A percentile compares a stretch with the other conserved stretches of the same genome.
Conservation (phyloP, 2,113 vertebrate genomes). For the Thalassoma bifasciatum region DNA sequence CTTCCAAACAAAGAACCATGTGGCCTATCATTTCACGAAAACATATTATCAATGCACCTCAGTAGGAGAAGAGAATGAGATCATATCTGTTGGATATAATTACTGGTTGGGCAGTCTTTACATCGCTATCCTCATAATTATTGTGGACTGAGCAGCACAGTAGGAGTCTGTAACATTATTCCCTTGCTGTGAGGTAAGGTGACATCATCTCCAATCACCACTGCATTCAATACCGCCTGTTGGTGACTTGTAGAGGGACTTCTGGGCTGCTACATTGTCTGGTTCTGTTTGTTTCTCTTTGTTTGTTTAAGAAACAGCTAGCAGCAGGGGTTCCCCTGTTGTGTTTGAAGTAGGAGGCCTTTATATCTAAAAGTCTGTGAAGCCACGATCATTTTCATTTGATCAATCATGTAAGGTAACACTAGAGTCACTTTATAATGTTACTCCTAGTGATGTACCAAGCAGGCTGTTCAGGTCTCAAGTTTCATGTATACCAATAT, state of each 20-base stretch:
- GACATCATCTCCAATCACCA: conserved; percentile 43
- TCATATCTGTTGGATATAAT: conserved; percentile 75
- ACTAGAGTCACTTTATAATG: conserved; percentile 27
- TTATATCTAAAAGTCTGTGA: conserved; percentile 31
- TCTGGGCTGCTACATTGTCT: conserved; percentile 39
- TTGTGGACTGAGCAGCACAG: conserved; percentile 48
- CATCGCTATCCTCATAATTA: conserved; percentile 62
- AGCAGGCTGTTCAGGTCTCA: conserved; percentile 49
- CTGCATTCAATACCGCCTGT: conserved; percentile 32
- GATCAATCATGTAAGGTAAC: conserved; percentile 41
- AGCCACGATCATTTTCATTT: conserved; percentile 33
- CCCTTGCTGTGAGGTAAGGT: conserved; percentile 61
- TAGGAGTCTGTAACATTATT: conserved; percentile 59
- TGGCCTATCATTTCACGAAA: conserved; percentile 41
- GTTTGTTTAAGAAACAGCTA: conserved; percentile 17
- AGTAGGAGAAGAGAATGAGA: conserved; percentile 63
- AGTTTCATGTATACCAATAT: conserved; percentile 39
- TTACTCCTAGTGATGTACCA: conserved; percentile 26
- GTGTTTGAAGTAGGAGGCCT: conserved; percentile 12
- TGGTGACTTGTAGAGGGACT: conserved; percentile 31
- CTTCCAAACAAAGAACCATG: conserved; percentile 26
- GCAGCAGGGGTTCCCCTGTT: neutral
- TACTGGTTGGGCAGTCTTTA: conserved; percentile 62
- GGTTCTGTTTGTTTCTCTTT: conserved; percentile 24
- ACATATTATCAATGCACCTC: conserved; percentile 26